phyloP scores from a whole-genome alignment of 1,140 invertebrate genomes.

The Camponotus pennsylvanicus region DNA sequence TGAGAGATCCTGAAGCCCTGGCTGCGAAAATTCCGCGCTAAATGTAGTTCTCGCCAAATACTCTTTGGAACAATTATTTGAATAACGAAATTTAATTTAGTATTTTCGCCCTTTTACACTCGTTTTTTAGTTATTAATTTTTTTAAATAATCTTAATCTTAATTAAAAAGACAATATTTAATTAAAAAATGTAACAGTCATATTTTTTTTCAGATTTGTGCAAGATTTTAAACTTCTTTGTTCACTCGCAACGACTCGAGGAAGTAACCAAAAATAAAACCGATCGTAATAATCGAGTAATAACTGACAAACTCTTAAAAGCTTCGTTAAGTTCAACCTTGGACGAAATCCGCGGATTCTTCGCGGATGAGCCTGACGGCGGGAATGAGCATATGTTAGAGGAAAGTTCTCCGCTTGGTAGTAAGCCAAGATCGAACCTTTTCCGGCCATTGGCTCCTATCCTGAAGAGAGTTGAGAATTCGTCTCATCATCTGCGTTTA shows the following conservation, averaged over 20 bases:
- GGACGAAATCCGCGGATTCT: not conserved
- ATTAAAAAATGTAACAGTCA: not conserved
- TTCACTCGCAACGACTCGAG: not conserved
- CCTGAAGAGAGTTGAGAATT: not conserved
- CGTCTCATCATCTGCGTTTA: not conserved
- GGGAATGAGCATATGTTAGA: not conserved
- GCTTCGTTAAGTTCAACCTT: conserved; percentile 16
- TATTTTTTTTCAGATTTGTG: not conserved
- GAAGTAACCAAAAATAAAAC: not conserved
- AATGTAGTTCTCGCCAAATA: conserved; percentile 36
- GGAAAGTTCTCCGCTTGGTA: conserved; percentile 26
- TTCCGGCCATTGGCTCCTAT: conserved; percentile 48
- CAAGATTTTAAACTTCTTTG: not conserved
- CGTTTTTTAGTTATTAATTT: not conserved
- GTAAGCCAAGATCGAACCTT: not conserved
- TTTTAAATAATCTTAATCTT: not conserved
- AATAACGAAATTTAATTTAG: not conserved
- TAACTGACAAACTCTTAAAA: not conserved
- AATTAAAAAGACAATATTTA: not conserved
- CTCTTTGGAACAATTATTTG: not conserved
- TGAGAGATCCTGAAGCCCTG: not conserved
- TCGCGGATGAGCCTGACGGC: not conserved
- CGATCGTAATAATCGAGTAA: not conserved
- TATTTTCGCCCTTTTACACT: not conserved
- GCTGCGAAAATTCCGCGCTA: conserved; percentile 56